Evolutionary conservation across 37 sponge, comb jelly and placozoan species (phyloP).

Genomic region (Eunapius fragilis): DNA sequence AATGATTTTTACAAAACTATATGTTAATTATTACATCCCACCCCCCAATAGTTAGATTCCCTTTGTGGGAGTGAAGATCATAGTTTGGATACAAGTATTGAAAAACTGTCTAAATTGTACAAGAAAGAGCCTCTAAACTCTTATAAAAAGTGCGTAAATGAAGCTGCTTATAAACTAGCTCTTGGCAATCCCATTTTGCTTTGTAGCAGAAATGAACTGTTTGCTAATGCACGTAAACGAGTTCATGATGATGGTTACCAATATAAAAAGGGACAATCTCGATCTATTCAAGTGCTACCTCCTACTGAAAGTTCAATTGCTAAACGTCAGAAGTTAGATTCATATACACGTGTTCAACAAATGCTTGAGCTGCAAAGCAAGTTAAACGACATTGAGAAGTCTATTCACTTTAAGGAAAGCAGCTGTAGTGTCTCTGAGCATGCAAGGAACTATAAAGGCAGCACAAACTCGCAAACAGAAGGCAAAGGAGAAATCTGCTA

Average conservation of each 20-base stretch:
- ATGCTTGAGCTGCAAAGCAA: not conserved
- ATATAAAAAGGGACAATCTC: conserved; percentile 15
- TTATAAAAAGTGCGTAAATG: conserved; percentile 7
- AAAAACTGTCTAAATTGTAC: not conserved
- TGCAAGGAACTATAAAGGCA: conserved; percentile 40
- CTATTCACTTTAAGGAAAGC: conserved; percentile 7
- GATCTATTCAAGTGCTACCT: not conserved
- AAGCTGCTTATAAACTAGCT: not conserved
- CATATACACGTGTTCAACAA: not conserved
- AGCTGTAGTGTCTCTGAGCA: not conserved
- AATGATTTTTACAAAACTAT: not conserved
- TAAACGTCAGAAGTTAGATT: conserved; percentile 6
- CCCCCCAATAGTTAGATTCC: not conserved
- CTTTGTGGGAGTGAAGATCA: not conserved
- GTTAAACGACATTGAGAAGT: not conserved
- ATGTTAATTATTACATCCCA: not conserved
- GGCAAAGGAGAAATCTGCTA: not conserved
- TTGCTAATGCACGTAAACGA: not conserved
- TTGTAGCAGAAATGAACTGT: not conserved
- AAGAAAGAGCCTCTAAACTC: not conserved
- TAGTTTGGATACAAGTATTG: not conserved
- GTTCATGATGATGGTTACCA: not conserved
- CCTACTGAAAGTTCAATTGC: not conserved
- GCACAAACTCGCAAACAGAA: conserved; percentile 31
- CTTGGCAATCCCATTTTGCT: not conserved